Base-by-base conservation (phyloP, 2,888 invertebrate species). In the Pristionchus fissidentatus region DNA sequence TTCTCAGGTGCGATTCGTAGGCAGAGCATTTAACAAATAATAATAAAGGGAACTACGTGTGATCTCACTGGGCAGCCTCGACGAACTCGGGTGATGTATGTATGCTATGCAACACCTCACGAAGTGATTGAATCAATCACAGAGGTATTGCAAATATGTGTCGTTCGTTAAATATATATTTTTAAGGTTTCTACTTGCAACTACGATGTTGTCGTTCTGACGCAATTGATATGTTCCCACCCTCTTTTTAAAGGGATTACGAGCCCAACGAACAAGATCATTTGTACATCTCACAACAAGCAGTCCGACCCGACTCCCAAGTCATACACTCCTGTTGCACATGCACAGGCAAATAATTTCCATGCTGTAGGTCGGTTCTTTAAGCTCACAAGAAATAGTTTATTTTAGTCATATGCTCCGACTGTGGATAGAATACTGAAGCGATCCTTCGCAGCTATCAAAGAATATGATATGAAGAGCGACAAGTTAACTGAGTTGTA, bases 181-280 rank as follows among this genome's bases (percentile, higher is more conserved):
- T 41, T 80, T 60, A 32, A 82, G 82, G 52, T 70, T 8, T 82
- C 82, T 5, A 52, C 96, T 0, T 98, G 98, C 92, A 96, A 97
- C 93, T 98, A 98, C 92, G 97, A 98, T 93, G 95, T 95, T 2
- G 95, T 98, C 22, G 95, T 98, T 22, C 94, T 97, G 35, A 96
- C 97, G 0, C 95, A 96, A 0, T 93, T 95, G 15, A 94, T 99
- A 0, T 99, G 99, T 92, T 94, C 94, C 52, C 97, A 98, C 94
- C 97, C 97, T 35, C 22, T 41, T 29, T 82, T 82, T 38, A n/a
- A 38, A 43, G 55, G 78, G 10, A 29, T 35, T 19, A 52, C 52
- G 52, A 35, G 35, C n/a, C 15, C 26, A 10, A 52, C 26, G 19
- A 52, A 78, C 26, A 52, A 22, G 41, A 78, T 78, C 32, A 38